Evolutionary conservation across 2,797 vertebrate genomes (phyloP), one percentile per base, ranked within the genome.

Genomic region (Anomalospiza imberbis): DNA sequence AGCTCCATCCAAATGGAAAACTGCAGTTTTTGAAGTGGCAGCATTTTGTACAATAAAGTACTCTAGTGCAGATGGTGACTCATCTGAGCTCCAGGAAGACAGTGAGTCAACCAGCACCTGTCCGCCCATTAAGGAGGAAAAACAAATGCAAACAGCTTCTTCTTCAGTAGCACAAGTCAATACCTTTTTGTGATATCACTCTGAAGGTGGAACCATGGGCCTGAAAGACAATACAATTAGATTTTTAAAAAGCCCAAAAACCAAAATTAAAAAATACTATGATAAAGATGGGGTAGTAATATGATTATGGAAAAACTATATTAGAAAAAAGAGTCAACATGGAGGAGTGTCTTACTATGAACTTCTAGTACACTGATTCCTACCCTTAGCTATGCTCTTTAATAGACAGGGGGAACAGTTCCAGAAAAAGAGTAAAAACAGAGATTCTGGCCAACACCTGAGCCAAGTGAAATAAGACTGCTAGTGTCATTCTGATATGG

Each of bases 311-410:
- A 72, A 75, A 80, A 90, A 63, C 8, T 1, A 0, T 47, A 24
- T 31, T 57, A 57, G 21, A 47, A 34, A 82, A 71, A 67, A 31
- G 6, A 34, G 7, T 66, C 0, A 0, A 11, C 1, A 2, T 17
- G n/a, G 8, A 82, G 32, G 5, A 45, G 2, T 58, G 13, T 76
- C 28, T 73, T 58, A 79, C 32, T 15, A 14, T 57, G 29, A 8
- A 42, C 8, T 60, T 63, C 7, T 20, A 76, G 32, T 25, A 58
- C 3, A 25, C 6, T 28, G 10, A 66, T n/a, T 88, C 36, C 17
- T 77, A 17, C 10, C 8, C 14, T 70, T 53, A 61, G 6, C 8
- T 1, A 1, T 15, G 5, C 1, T 74, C 13, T n/a, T 60, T 71
- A 71, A 53, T 3, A 60, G 60, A n/a, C 9, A 54, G 57, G 8